phyloP scores from a whole-genome alignment of 2,888 invertebrate genomes.

The Dryobotodes eremita region DNA sequence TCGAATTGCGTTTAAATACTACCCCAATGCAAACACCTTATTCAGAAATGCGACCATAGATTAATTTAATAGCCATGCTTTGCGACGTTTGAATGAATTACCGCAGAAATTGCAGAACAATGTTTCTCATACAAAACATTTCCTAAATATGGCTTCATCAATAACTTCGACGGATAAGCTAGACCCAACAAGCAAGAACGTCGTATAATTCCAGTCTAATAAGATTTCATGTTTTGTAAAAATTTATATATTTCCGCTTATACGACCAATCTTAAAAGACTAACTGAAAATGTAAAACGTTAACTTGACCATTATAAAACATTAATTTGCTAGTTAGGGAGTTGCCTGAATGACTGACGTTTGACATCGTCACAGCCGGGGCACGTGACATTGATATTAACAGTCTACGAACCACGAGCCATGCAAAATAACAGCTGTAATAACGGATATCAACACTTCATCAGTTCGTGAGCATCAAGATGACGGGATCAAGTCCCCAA shows the following conservation, averaged over 20 bases:
- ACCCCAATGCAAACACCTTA: not conserved
- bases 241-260: too few relatives aligned
- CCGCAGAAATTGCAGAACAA: not conserved
- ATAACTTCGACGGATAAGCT: constrained; percentile 4
- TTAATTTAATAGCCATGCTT: not conserved
- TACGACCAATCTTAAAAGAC: too few relatives aligned
- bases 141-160: constrained; percentile 6
- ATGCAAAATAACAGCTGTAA: constrained; percentile 59
- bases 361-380: constrained; percentile 32
- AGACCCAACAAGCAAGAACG: too few relatives aligned
- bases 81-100: not conserved
- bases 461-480: too few relatives aligned
- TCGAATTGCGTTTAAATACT: too few relatives aligned
- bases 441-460: constrained; percentile 40
- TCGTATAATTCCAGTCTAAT: too few relatives aligned
- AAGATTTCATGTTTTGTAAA: too few relatives aligned
- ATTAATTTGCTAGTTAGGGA: not conserved
- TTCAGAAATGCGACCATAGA: constrained; percentile 11
- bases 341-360: constrained; percentile 46
- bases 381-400: constrained; percentile 55
- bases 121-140: not conserved
- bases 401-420: constrained; percentile 36
- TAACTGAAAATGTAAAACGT: too few relatives aligned
- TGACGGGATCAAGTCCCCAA: too few relatives aligned
- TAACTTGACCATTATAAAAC: too few relatives aligned